phyloP scores from a whole-genome alignment of 2,113 vertebrate species.

The Crotalus tigris region DNA sequence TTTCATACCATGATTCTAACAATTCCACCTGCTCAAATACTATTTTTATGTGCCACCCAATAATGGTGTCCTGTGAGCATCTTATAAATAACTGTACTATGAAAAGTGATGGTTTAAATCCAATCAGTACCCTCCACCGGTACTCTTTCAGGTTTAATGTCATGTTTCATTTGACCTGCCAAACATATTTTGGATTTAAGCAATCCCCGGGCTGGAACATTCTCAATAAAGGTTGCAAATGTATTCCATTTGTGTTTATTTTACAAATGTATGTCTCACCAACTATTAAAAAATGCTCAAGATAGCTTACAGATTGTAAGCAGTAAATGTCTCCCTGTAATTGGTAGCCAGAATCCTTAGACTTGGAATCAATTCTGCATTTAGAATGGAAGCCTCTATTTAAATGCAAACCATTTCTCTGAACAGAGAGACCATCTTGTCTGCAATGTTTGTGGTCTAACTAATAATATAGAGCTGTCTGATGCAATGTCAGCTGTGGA shows the following conservation, averaged over 20 bases:
- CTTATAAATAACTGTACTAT: background rate
- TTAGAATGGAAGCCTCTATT: background rate
- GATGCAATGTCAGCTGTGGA: background rate
- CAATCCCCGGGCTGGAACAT: background rate
- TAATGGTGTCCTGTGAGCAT: background rate
- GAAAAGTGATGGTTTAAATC: background rate
- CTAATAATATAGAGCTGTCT: constrained; percentile 13
- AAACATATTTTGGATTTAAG: background rate
- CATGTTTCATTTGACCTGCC: background rate
- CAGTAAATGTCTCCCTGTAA: background rate
- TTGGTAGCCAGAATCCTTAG: background rate
- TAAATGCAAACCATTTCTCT: constrained; percentile 14
- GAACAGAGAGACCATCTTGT: background rate
- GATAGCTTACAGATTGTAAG: background rate
- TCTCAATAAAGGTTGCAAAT: background rate
- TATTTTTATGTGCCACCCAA: background rate
- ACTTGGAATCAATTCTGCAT: background rate
- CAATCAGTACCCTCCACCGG: background rate
- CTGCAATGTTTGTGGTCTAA: background rate
- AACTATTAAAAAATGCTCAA: background rate
- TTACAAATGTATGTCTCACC: background rate
- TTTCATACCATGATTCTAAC: background rate
- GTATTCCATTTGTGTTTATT: background rate
- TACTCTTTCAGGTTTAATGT: background rate
- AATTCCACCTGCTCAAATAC: background rate